These are phyloP conservation scores for Sylvietta virens DNA, from an alignment of 2,113 vertebrate genomes.

Conservation along the genomic window DNA sequence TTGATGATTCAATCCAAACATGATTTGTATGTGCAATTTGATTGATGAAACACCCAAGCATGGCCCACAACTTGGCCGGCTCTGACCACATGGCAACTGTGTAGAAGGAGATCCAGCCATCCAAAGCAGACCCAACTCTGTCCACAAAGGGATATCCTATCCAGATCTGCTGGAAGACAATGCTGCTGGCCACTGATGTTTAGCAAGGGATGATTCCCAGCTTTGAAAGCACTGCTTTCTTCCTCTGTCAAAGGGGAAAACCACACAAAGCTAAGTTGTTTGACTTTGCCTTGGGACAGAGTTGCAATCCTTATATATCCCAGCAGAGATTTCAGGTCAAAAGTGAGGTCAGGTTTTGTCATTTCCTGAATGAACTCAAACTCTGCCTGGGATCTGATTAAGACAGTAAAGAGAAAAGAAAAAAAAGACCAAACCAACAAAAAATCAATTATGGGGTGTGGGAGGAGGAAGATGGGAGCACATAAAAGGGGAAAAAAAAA, in stretches of 20 bases:
- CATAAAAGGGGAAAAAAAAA: neutral
- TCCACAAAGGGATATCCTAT: neutral
- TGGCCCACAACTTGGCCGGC: neutral
- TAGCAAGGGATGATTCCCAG: neutral
- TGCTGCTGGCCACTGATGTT: neutral
- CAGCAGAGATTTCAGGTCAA: neutral
- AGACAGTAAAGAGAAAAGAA: neutral
- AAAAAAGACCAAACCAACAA: neutral
- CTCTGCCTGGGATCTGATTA: neutral
- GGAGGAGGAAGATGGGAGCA: neutral
- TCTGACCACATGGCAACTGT: neutral
- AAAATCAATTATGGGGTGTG: neutral
- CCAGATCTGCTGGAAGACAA: neutral
- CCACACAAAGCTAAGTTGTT: neutral
- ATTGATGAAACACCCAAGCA: neutral
- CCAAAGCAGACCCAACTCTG: neutral
- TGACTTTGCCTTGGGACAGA: neutral
- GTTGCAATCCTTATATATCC: neutral
- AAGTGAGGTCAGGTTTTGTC: neutral
- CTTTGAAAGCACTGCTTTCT: neutral
- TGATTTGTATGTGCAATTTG: neutral
- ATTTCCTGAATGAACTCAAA: neutral
- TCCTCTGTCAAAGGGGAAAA: neutral
- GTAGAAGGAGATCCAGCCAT: neutral
- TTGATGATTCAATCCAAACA: neutral